Base-by-base conservation (phyloP, 2,888 invertebrate genomes). In the Peribatodes rhomboidaria region DNA sequence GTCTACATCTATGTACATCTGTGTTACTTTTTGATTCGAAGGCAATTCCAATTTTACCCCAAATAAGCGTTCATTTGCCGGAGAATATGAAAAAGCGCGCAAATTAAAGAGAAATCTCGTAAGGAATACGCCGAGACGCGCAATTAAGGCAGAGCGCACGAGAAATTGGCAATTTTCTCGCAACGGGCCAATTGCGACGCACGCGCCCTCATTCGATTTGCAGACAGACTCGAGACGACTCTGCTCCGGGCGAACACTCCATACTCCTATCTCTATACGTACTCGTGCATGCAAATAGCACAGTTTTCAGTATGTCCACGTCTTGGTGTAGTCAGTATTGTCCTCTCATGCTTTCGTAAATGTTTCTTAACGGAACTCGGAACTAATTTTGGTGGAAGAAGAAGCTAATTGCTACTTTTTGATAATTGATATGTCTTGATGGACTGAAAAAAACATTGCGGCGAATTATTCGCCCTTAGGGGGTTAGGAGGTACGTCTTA, bases 111-210 rank as follows among this genome's bases (percentile, higher is more conserved):
- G 62, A 67, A 71, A 66, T 57, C 68, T 62, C 65, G 66, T 65
- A 58, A 61, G 72, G 70, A 74, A 77, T 73, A 70, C 70, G 74
- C 69, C 71, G 74, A 79, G 78, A 74, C 75, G 68, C 72, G 79
- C 80, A 81, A 82, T 81, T 83, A 80, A 70, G 68, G 70, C 59
- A 63, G 72, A 65, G 75, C 75, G 67, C 69, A 74, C 76, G 73
- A 81, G 80, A 82, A 83, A 87, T 87, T 87, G 87, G 68, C 87
- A 87, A 87, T 87, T 83, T 86, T 76, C 70, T 69, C 74, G 75
- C 74, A 73, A 80, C 78, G 76, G 76, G 84, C 84, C 85, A 84
- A 82, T 85, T 74, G 69, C 71, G 70, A 58, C 71, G 67, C 64
- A 59, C 70, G 65, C 70, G 62, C 53, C 47, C 47, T 31, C 47